phyloP scores from a whole-genome alignment of 2,888 invertebrate genomes.

The Cepaea hortensis region DNA sequence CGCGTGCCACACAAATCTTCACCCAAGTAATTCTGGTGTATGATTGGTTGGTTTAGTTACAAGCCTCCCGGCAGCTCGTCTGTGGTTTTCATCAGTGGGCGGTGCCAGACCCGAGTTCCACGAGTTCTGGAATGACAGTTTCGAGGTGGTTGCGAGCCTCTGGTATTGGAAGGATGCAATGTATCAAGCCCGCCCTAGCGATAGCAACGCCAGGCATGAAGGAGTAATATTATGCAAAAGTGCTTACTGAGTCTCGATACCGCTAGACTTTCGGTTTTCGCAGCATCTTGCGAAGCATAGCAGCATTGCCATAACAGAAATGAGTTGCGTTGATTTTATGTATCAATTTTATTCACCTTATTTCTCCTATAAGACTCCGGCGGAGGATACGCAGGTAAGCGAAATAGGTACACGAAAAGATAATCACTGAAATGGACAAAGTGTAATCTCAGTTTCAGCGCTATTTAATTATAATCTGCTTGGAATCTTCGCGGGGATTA shows the following conservation, averaged over 20 bases:
- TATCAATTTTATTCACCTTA: slow-evolving; percentile 60
- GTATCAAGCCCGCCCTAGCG: slow-evolving; percentile 40
- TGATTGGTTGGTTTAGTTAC: slow-evolving; percentile 21
- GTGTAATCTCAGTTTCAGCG: not conserved
- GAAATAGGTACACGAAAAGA: not conserved
- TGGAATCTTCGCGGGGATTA: not conserved
- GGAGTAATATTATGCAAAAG: slow-evolving; percentile 44
- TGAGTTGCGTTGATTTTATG: slow-evolving; percentile 60
- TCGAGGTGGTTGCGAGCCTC: slow-evolving; percentile 38
- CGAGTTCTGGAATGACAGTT: slow-evolving; percentile 44
- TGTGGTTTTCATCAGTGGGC: slow-evolving; percentile 19
- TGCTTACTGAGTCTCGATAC: slow-evolving; percentile 31
- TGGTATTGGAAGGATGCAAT: slow-evolving; percentile 47
- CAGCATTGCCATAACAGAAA: slow-evolving; percentile 32
- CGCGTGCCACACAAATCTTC: slow-evolving; percentile 38
- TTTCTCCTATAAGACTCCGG: slow-evolving; percentile 56
- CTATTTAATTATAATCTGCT: not conserved
- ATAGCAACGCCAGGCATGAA: slow-evolving; percentile 42
- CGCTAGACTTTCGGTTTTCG: slow-evolving; percentile 31
- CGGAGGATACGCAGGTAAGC: slow-evolving; percentile 58
- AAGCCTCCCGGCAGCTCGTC: not conserved
- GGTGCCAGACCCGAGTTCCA: slow-evolving; percentile 31
- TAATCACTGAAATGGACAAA: not conserved
- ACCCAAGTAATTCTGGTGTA: not conserved
- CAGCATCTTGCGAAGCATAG: slow-evolving; percentile 36